These are phyloP conservation scores for Silvanus unidentatus DNA, from an alignment of 2,888 invertebrate genomes.

Conservation along the genomic window DNA sequence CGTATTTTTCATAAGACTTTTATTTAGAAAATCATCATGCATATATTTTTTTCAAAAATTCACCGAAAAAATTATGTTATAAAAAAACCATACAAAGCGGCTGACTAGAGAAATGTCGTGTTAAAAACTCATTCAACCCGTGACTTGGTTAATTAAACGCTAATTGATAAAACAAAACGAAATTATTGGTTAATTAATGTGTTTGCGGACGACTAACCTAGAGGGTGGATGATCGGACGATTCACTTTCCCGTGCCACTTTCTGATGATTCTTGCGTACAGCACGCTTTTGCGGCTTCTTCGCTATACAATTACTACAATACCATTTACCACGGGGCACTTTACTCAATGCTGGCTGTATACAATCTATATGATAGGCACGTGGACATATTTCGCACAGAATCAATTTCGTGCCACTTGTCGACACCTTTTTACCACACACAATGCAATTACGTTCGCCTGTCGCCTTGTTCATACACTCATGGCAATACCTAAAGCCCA, in stretches of 20 bases:
- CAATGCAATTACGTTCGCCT: conserved; percentile 88
- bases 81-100: no score
- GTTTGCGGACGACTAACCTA: conserved; percentile 39
- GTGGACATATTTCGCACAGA: conserved; percentile 83
- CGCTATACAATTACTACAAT: conserved; percentile 79
- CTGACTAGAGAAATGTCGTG: no score
- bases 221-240: conserved; percentile 52
- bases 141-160: no score
- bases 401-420: conserved; percentile 57
- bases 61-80: no score
- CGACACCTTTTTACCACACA: conserved; percentile 72
- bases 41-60: no score
- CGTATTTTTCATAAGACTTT: not conserved
- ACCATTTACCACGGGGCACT: conserved; percentile 54
- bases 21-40: not conserved
- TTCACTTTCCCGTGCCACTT: conserved; percentile 53
- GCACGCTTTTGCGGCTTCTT: conserved; percentile 65
- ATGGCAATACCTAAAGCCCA: conserved; percentile 82
- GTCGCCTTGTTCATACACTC: conserved; percentile 92
- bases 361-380: conserved; percentile 91
- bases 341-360: conserved; percentile 80
- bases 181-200: no score
- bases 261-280: conserved; percentile 45
- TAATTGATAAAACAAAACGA: no score
- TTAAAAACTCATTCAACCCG: no score